Base-by-base conservation (phyloP, 2,113 vertebrate species). In the Podilymbus podiceps region DNA sequence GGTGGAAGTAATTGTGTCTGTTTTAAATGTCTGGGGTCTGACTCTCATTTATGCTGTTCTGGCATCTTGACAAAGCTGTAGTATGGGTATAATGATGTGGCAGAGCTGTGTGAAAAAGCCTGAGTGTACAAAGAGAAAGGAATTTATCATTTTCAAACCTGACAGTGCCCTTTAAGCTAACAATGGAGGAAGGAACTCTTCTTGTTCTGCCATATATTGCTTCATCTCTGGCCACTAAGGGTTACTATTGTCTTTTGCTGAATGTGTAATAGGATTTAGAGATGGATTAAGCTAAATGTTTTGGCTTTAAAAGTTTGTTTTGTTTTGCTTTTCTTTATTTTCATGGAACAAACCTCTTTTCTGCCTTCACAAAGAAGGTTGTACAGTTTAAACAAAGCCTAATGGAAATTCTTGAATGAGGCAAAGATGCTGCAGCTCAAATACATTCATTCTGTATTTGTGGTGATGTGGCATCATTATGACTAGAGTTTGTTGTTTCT, bases 361-460 rank as follows among this genome's bases (percentile, higher is more conserved):
- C 49, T 82, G 38, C n/a, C 42, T 69, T 67, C 31, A 82, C 69
- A 91, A 82, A 82, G 84, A 69, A 89, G 22, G 66, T 92, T 83
- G 59, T 47, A 44, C 53, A 77, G 53, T 93, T 95, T 92, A 93
- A 92, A 95, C 25, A 76, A 95, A 97, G 92, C 53, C 60, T 82
- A 93, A 91, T 88, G 97, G 94, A 89, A 95, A 89, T 81, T 95
- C 71, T 91, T 89, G 87, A 89, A 88, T 69, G 76, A 92, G 60
- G 86, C 53, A 82, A 87, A 75, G 80, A 97, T 76, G n/a, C 38
- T 82, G n/a, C 58, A 80, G 62, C 56, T 95, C 67, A 95, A 90
- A 93, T 66, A 40, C 0, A 2, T 64, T 92, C 53, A 66, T 89
- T 79, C 42, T 88, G 80, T 62, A 88, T 93, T 95, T 1, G 1